phyloP scores from a whole-genome alignment of 2,888 invertebrate species.

The Trachelus iudaicus region DNA sequence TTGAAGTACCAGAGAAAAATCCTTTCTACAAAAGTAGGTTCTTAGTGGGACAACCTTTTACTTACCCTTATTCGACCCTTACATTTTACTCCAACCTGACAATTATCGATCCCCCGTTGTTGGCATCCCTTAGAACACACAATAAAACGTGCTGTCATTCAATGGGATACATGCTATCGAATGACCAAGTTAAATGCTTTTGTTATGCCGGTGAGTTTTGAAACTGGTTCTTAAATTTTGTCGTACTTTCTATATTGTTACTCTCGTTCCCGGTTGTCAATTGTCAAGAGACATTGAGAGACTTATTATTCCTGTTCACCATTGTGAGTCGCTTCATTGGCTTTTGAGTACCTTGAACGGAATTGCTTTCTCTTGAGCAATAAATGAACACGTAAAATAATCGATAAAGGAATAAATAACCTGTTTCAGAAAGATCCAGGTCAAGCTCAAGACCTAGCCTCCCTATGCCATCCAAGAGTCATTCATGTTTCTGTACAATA shows the following conservation, averaged over 20 bases:
- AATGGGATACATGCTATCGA: too few species aligned
- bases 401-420: neutral
- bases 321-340: neutral
- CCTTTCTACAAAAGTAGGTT: neutral
- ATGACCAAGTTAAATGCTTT: neutral
- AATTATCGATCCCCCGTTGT: neutral
- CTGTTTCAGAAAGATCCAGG: constrained; percentile 37
- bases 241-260: neutral
- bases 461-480: constrained; percentile 34
- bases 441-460: constrained; percentile 54
- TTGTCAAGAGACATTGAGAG: neutral
- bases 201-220: neutral
- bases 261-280: neutral
- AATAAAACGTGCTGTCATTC: neutral
- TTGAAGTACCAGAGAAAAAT: neutral
- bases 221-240: neutral
- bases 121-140: neutral
- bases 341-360: neutral
- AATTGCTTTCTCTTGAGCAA: neutral
- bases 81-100: neutral
- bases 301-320: neutral
- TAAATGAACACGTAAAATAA: neutral
- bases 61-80: neutral
- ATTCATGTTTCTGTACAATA: constrained; percentile 51
- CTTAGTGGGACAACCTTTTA: neutral